Conservation (phyloP, 2,797 vertebrate genomes). For the Champsocephalus esox region DNA sequence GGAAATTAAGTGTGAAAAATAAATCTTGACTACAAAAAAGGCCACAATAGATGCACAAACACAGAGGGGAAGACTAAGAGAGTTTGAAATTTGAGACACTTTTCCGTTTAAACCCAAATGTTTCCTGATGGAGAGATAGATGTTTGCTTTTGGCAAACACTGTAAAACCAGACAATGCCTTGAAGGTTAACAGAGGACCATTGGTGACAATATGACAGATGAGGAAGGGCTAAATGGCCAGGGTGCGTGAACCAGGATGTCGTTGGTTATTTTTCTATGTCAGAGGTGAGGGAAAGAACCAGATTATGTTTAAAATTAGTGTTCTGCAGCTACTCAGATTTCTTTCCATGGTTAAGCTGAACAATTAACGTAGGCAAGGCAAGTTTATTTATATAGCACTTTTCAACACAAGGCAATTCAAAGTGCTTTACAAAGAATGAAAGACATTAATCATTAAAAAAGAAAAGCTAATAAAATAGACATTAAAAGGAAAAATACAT, state of each 20-base stretch:
- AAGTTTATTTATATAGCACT: no score
- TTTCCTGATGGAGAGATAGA: not conserved
- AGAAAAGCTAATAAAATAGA: no score
- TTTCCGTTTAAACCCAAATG: not conserved
- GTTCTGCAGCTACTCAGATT: constrained; percentile 6
- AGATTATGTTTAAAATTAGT: not conserved
- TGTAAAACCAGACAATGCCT: constrained; percentile 1
- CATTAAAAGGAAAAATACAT: no score
- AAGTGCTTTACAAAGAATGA: no score
- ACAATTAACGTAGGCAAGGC: not conserved
- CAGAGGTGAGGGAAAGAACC: not conserved
- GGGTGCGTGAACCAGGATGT: constrained; percentile 55
- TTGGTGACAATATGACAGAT: not conserved
- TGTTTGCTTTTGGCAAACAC: constrained; percentile 31
- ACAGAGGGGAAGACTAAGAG: not conserved
- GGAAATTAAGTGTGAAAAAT: not conserved
- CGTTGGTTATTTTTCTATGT: constrained; percentile 40
- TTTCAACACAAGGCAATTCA: no score
- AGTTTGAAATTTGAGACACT: constrained; percentile 22
- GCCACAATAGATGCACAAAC: not conserved
- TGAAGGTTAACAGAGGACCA: constrained; percentile 4
- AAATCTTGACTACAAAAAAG: not conserved
- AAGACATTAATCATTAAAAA: no score
- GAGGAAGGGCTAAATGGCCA: not conserved
- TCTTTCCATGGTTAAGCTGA: not conserved